These are phyloP conservation scores for Polydrusus tereticollis DNA, from an alignment of 2,888 invertebrate species.

Conservation along the genomic window DNA sequence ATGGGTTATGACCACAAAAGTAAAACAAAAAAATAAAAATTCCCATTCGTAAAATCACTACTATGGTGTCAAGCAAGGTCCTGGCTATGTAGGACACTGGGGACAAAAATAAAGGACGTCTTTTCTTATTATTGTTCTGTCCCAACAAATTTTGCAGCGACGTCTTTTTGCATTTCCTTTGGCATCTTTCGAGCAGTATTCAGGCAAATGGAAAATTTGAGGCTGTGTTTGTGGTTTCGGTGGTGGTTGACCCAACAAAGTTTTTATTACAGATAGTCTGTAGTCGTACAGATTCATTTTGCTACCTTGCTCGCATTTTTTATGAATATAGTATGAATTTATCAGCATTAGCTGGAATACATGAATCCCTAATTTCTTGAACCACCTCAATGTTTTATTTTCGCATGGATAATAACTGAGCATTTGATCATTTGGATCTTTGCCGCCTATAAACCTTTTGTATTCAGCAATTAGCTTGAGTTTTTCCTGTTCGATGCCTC, in stretches of 20 bases:
- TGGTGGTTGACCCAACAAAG: not conserved
- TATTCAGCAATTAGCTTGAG: conserved; percentile 37
- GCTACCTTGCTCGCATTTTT: not conserved
- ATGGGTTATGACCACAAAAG: no score
- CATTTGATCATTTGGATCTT: conserved; percentile 40
- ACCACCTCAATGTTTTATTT: conserved; percentile 48
- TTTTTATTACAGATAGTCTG: not conserved
- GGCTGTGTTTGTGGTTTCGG: not conserved
- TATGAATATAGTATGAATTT: not conserved
- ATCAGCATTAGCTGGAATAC: not conserved
- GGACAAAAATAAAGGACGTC: not conserved
- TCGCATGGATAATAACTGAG: conserved; percentile 45
- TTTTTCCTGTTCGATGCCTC: conserved; percentile 1
- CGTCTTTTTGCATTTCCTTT: conserved; percentile 9
- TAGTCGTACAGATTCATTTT: conserved; percentile 10
- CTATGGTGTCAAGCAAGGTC: not conserved
- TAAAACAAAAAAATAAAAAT: not conserved
- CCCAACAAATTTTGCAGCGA: not conserved
- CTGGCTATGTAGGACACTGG: not conserved
- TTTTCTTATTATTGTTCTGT: not conserved
- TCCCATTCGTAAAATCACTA: not conserved
- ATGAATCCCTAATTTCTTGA: conserved; percentile 9
- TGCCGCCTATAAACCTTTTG: conserved; percentile 45
- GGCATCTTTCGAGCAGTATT: not conserved
- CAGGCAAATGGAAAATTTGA: not conserved